Percentiles rank a stretch among this genome's conserved stretches.
Conservation (phyloP, 2,797 vertebrate species). For the Phylloscopus collybita region DNA sequence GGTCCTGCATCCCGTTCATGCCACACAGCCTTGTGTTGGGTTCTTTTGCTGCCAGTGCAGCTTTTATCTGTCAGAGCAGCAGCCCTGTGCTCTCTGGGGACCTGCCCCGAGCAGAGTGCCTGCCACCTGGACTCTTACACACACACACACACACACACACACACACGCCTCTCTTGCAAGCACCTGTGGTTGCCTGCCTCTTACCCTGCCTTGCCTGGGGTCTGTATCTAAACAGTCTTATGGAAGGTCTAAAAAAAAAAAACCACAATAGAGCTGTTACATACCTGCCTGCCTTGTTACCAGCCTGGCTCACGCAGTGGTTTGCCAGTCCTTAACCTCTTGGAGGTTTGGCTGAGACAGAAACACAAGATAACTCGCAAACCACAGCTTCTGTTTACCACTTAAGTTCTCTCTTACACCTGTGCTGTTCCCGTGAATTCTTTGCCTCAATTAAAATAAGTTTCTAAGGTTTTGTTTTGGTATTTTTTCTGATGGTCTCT, state of each 20-base stretch:
- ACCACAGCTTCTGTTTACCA: not conserved
- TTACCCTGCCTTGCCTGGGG: not conserved
- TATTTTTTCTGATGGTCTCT: not conserved
- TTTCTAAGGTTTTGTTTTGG: too few relatives aligned
- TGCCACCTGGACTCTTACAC: not conserved
- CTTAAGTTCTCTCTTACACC: not conserved
- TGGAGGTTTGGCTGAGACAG: not conserved
- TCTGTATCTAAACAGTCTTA: not conserved
- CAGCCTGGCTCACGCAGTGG: not conserved
- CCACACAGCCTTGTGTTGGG: not conserved
- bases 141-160: too few relatives aligned
- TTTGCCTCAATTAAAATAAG: not conserved
- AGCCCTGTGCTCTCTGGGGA: not conserved
- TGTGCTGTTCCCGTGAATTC: not conserved
- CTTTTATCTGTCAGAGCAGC: not conserved
- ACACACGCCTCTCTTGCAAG: fast-evolving
- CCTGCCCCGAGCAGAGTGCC: too few relatives aligned
- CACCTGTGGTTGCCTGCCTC: not conserved
- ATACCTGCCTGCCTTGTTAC: not conserved
- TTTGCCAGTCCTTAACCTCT: not conserved
- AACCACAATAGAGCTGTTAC: not conserved
- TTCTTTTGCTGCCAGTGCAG: not conserved
- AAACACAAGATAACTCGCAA: not conserved
- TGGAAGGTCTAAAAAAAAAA: not conserved
- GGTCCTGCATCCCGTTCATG: not conserved